Percentiles rank a stretch among this genome's conserved stretches.
Evolutionary conservation across 2,797 vertebrate genomes (phyloP).

Genomic region (Brachyrhaphis roseni): DNA sequence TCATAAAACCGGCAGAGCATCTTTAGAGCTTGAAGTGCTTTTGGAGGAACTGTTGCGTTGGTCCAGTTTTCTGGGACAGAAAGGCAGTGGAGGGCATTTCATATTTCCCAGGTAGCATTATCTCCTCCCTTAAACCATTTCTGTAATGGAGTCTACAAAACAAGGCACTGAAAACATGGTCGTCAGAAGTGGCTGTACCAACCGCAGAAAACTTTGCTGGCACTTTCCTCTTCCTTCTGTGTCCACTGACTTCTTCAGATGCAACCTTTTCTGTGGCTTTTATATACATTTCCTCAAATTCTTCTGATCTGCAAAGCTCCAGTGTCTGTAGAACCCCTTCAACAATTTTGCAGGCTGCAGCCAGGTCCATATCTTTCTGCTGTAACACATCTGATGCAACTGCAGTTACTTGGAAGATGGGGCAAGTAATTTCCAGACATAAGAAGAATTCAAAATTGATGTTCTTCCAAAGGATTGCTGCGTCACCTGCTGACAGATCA

Average conservation of each 20-base stretch:
- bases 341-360: slow-evolving; percentile 11
- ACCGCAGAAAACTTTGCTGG: background rate
- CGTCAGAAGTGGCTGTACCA: background rate
- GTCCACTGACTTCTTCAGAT: slow-evolving; percentile 5
- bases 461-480: slow-evolving; percentile 34
- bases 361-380: slow-evolving; percentile 20
- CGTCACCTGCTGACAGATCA: slow-evolving; percentile 27
- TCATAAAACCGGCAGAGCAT: slow-evolving; percentile 20
- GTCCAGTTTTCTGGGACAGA: background rate
- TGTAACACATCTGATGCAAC: slow-evolving; percentile 12
- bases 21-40: background rate
- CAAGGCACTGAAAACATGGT: background rate
- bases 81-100: slow-evolving; percentile 6
- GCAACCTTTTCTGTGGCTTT: slow-evolving; percentile 38
- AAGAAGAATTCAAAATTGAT: slow-evolving; percentile 16
- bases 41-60: slow-evolving; percentile 3
- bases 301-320: slow-evolving; percentile 29
- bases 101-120: slow-evolving; percentile 8
- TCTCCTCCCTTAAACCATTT: background rate
- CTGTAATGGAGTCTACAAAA: background rate
- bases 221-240: slow-evolving; percentile 1
- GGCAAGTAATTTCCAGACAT: slow-evolving; percentile 25
- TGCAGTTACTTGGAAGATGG: slow-evolving; percentile 21
- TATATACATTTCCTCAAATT: slow-evolving; percentile 16
- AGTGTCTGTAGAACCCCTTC: slow-evolving; percentile 24